Evolutionary conservation across 2,113 vertebrate genomes (phyloP).

Genomic region (Heterochromis multidens): DNA sequence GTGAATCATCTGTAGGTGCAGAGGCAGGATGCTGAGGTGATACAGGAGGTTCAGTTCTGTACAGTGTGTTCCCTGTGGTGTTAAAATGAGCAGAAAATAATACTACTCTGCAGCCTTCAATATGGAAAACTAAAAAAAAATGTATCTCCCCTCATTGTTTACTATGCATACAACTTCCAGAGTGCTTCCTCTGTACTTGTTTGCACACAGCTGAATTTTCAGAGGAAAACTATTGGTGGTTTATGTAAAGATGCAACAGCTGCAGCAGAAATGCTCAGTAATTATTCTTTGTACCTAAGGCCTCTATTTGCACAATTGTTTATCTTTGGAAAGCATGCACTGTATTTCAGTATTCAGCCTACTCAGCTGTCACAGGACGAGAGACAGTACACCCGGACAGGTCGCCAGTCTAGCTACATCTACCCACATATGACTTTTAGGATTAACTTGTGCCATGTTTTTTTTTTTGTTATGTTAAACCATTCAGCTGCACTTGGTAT

Average conservation of each 20-base stretch:
- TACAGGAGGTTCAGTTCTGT: conserved; percentile 23
- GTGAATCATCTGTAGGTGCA: conserved; percentile 50
- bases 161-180: conserved; percentile 1
- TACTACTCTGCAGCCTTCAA: conserved; percentile 8
- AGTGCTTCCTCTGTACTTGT: neutral
- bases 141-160: conserved; percentile 13
- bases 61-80: conserved; percentile 25
- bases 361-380: neutral
- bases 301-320: neutral
- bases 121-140: neutral
- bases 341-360: neutral
- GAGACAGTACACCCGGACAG: neutral
- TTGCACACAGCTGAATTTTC: neutral
- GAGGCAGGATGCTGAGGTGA: conserved; percentile 50
- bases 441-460: neutral
- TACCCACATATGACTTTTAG: neutral
- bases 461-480: neutral
- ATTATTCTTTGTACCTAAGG: neutral
- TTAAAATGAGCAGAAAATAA: conserved; percentile 19
- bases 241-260: conserved; percentile 18
- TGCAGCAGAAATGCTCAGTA: conserved; percentile 14
- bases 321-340: neutral
- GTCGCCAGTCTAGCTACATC: neutral
- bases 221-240: neutral
- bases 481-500: neutral